Evolutionary conservation across 2,888 invertebrate species (phyloP).

Genomic region (Oligia latruncula): DNA sequence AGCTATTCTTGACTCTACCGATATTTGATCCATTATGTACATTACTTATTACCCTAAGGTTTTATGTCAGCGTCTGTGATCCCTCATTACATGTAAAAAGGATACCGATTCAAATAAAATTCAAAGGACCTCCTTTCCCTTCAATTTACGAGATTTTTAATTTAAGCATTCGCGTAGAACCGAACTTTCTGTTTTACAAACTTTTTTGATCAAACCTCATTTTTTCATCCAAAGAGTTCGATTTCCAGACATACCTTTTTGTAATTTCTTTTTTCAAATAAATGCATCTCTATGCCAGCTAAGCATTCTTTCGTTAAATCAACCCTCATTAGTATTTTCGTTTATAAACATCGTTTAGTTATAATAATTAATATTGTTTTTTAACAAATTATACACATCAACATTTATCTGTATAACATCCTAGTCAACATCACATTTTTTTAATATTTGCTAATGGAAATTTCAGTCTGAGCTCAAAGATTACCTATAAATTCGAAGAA

Average conservation of each 20-base stretch:
- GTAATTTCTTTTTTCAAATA: slow-evolving; percentile 35
- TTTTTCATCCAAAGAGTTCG: slow-evolving; percentile 34
- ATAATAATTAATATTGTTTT: slow-evolving; percentile 72
- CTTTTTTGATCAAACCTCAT: slow-evolving; percentile 49
- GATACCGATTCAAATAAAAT: slow-evolving; percentile 72
- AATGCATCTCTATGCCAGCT: slow-evolving; percentile 47
- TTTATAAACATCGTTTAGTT: slow-evolving; percentile 75
- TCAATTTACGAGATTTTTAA: slow-evolving; percentile 48
- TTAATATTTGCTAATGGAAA: slow-evolving; percentile 73
- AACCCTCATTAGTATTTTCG: slow-evolving; percentile 68
- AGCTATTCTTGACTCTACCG: slow-evolving; percentile 74
- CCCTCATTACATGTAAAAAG: slow-evolving; percentile 84
- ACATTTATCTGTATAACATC: slow-evolving; percentile 83
- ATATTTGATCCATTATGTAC: slow-evolving; percentile 85
- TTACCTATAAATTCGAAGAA: slow-evolving; percentile 7
- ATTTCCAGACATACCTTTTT: slow-evolving; percentile 34
- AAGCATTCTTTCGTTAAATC: slow-evolving; percentile 57
- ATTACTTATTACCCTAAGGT: slow-evolving; percentile 79
- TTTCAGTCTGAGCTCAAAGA: slow-evolving; percentile 45
- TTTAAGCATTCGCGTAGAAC: slow-evolving; percentile 42
- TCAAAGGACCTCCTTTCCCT: slow-evolving; percentile 31
- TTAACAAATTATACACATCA: slow-evolving; percentile 86
- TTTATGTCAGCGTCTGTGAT: slow-evolving; percentile 81
- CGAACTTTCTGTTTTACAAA: slow-evolving; percentile 39
- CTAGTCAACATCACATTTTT: slow-evolving; percentile 89